Evolutionary conservation across 2,113 vertebrate genomes (phyloP), one percentile per base, ranked within the genome.

Genomic region (Copsychus sechellarum): DNA sequence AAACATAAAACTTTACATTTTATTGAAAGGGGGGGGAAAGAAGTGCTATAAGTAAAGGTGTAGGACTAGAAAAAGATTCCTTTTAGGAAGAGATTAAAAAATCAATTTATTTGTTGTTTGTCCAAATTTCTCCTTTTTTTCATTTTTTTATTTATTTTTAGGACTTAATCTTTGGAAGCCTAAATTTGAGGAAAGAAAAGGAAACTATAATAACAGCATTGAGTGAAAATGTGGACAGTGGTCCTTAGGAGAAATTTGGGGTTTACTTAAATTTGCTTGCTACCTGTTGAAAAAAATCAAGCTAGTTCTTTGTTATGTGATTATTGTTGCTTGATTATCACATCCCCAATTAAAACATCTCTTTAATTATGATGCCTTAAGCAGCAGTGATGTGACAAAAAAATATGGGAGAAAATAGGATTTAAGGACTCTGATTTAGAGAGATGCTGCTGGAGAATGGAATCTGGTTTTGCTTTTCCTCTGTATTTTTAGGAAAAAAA

Each of bases 251-350:
- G 18, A 28, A 45, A 5, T 38, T 51, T 64, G 26, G 12, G 21
- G 4, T 47, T 70, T 66, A 4, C 2, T 23, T 12, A 14, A 36
- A 57, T 51, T n/a, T 54, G 14, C 10, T 65, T 70, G 9, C 2
- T 51, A 12, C 9, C 8, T 43, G 11, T 78, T 28, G 51, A 14
- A 57, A 34, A 20, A 22, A 48, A 23, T 29, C 6, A 67, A 67
- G 11, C 5, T 60, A 1, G 1, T 3, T 48, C 20, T 85, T 56
- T 47, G 6, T 66, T 47, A 4, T 0, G 0, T 23, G 36, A 8
- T 24, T 61, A 6, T 13, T 45, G 6, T 13, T 53, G 54, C n/a
- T 28, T 0, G 2, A n/a, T 38, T 51, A 38, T 22, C 12, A 1
- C 0, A 1, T 47, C 45, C 48, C 53, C 1, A 42, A 20, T 64